phyloP scores from a whole-genome alignment of 2,888 invertebrate species.

The Bugula neritina region DNA sequence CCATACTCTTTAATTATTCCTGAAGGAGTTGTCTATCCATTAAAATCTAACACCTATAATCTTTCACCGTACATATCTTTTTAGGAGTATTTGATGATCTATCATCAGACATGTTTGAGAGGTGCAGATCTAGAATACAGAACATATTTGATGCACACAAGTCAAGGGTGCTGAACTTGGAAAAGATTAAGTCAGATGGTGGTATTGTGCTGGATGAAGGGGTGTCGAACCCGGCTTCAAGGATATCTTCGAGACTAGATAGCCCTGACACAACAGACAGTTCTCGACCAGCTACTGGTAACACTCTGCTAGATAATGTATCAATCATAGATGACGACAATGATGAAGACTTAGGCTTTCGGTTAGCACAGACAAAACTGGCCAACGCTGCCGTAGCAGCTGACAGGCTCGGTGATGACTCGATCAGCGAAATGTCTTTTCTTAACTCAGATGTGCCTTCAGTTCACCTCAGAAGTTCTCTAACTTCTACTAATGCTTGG shows the following conservation, averaged over 20 bases:
- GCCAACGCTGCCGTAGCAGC: background rate
- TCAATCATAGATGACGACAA: background rate
- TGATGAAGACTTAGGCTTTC: background rate
- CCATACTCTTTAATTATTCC: no score
- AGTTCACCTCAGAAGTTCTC: no score
- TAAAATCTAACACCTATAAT: no score
- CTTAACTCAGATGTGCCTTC: no score
- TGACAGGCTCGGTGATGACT: no score
- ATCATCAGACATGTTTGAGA: conserved; percentile 11
- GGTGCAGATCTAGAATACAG: background rate
- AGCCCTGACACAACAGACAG: conserved; percentile 25
- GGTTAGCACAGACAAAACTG: background rate
- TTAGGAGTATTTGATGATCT: conserved; percentile 25
- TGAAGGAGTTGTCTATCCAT: no score
- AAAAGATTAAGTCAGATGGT: conserved; percentile 7
- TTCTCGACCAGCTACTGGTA: conserved; percentile 9
- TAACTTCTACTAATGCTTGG: no score
- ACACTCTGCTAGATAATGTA: background rate
- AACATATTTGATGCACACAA: conserved; percentile 20
- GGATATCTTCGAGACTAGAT: conserved; percentile 19
- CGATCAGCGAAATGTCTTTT: no score
- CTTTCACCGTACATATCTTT: no score
- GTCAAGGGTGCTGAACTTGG: background rate
- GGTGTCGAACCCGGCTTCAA: conserved; percentile 8
- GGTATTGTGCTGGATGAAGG: background rate